phyloP scores from a whole-genome alignment of 2,888 invertebrate genomes.

The Dendrolimus houi region DNA sequence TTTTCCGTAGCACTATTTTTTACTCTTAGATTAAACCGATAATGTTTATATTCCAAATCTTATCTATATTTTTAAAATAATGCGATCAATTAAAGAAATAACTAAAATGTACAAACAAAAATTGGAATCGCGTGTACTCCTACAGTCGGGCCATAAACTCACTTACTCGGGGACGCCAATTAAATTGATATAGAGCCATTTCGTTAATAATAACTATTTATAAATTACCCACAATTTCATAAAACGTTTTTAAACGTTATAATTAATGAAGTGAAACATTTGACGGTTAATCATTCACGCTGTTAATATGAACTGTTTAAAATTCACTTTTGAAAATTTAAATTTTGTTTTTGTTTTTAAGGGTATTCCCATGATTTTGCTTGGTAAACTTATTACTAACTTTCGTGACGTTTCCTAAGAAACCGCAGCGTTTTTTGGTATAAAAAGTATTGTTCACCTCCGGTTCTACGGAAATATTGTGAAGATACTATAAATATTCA shows the following conservation, averaged over 20 bases:
- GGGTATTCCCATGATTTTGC: too few species aligned
- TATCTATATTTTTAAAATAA: background rate
- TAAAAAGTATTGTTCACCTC: background rate
- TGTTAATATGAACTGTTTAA: conserved; percentile 14
- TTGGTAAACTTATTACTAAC: too few species aligned
- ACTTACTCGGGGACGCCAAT: conserved; percentile 43
- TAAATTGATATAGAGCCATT: conserved; percentile 62
- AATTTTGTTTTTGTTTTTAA: too few species aligned
- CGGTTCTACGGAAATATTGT: background rate
- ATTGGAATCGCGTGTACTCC: conserved; percentile 22
- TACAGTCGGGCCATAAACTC: background rate
- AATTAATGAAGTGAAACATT: conserved; percentile 64
- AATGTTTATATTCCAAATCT: background rate
- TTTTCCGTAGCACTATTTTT: too few species aligned
- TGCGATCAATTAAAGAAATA: background rate
- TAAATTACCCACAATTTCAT: conserved; percentile 60
- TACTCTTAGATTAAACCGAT: too few species aligned
- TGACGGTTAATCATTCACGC: conserved; percentile 48
- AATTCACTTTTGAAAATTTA: too few species aligned
- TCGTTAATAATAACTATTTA: conserved; percentile 57
- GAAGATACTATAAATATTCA: background rate
- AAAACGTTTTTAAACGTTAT: conserved; percentile 60
- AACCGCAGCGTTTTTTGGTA: too few species aligned
- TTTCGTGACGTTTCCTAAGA: too few species aligned
- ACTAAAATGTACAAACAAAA: conserved; percentile 6